Conservation (phyloP, 2,888 invertebrate species). For the Pseudeuparius sepicola region DNA sequence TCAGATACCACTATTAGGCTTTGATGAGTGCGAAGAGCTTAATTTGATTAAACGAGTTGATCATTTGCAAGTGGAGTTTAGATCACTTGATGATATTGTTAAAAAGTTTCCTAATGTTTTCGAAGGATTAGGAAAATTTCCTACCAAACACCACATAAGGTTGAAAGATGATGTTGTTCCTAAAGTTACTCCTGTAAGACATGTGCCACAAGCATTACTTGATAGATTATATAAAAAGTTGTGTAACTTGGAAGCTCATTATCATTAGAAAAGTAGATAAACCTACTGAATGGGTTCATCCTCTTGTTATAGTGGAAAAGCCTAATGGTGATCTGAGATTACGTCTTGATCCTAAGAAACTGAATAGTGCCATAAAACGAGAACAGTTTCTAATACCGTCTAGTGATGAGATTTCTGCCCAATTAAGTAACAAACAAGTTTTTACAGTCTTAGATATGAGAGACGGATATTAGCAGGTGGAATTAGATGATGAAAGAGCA, state of each 20-base stretch:
- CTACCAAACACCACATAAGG: constrained; percentile 16
- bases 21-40: constrained; percentile 15
- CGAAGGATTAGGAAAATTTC: constrained; percentile 18
- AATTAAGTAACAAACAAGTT: constrained; percentile 17
- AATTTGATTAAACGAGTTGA: constrained; percentile 13
- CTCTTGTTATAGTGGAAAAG: constrained; percentile 22
- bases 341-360: constrained; percentile 18
- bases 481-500: constrained; percentile 12
- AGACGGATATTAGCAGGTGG: constrained; percentile 19
- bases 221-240: constrained; percentile 16
- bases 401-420: constrained; percentile 17
- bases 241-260: no score
- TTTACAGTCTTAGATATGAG: constrained; percentile 22
- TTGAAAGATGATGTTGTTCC: constrained; percentile 16
- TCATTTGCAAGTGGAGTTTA: no score
- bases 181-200: constrained; percentile 15
- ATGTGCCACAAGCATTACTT: constrained; percentile 14
- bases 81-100: constrained; percentile 10
- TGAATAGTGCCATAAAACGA: no score
- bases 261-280: no score
- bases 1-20: constrained; percentile 15
- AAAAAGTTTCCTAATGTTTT: constrained; percentile 11
- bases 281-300: no score
- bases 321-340: constrained; percentile 17
- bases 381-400: no score